These are phyloP conservation scores for Puntigrus tetrazona DNA, from an alignment of 2,113 vertebrate genomes.

Conservation along the genomic window DNA sequence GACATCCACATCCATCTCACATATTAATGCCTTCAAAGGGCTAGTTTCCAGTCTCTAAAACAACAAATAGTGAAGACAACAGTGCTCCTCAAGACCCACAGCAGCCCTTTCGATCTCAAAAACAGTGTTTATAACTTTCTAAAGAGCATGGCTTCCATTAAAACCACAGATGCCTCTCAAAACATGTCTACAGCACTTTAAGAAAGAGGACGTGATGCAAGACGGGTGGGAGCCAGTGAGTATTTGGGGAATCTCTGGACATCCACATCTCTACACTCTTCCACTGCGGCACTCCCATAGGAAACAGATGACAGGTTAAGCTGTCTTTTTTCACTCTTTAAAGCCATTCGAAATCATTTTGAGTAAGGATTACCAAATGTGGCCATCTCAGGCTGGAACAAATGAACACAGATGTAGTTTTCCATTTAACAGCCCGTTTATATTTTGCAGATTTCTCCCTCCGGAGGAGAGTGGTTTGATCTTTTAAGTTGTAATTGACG, in stretches of 20 bases:
- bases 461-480: conserved; percentile 68
- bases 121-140: conserved; percentile 8
- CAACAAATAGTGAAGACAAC: neutral
- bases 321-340: conserved; percentile 55
- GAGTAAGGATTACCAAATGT: conserved; percentile 74
- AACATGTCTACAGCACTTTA: conserved; percentile 25
- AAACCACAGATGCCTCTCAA: conserved; percentile 38
- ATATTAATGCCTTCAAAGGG: conserved; percentile 11
- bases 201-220: conserved; percentile 42
- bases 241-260: conserved; percentile 11
- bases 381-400: conserved; percentile 70
- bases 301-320: conserved; percentile 69
- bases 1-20: conserved; percentile 1
- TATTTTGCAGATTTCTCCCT: conserved; percentile 75
- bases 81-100: neutral
- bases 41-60: conserved; percentile 7
- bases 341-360: conserved; percentile 74
- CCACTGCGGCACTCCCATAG: conserved; percentile 57
- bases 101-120: conserved; percentile 3
- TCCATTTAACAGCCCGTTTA: conserved; percentile 82
- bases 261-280: conserved; percentile 48
- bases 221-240: conserved; percentile 25
- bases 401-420: conserved; percentile 79
- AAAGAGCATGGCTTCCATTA: conserved; percentile 45
- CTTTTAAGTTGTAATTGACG: conserved; percentile 78